phyloP scores from a whole-genome alignment of 2,797 vertebrate genomes.

The Eurystomus glaucurus region DNA sequence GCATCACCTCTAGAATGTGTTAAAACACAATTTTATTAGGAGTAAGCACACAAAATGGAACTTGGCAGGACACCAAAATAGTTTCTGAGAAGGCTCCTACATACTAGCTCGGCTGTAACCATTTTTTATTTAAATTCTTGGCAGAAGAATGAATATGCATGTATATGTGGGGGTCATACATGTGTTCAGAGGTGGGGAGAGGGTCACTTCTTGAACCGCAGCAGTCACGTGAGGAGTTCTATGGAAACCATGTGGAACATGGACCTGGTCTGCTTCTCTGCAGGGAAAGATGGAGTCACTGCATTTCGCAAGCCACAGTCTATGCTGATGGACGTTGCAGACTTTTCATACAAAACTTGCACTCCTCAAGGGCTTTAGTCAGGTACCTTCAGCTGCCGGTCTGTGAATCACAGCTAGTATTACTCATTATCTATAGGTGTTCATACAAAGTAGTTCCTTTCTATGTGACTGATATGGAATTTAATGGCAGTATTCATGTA shows the following conservation, averaged over 20 bases:
- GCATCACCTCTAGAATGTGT: background rate
- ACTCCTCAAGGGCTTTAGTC: background rate
- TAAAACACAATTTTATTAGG: conserved; percentile 11
- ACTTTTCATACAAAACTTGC: background rate
- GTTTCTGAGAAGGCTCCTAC: conserved; percentile 37
- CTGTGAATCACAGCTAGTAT: background rate
- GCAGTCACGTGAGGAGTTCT: background rate
- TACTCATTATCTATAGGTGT: background rate
- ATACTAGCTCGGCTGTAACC: conserved; percentile 24
- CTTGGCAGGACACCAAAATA: conserved; percentile 32
- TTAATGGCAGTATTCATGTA: background rate
- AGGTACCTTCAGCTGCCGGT: background rate
- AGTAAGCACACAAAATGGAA: conserved; percentile 34
- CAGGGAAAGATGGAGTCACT: background rate
- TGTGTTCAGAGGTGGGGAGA: conserved; percentile 5
- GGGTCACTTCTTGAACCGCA: background rate
- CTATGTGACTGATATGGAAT: background rate
- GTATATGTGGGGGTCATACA: background rate
- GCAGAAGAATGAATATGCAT: background rate
- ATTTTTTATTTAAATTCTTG: conserved; percentile 46
- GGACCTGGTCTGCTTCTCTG: background rate
- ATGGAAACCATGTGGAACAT: background rate
- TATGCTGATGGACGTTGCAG: background rate
- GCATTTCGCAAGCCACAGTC: background rate
- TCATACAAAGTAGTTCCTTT: background rate